Evolutionary conservation across 1,140 invertebrate genomes (phyloP), one percentile per base, ranked within the genome.

Genomic region (Platyura marginata): DNA sequence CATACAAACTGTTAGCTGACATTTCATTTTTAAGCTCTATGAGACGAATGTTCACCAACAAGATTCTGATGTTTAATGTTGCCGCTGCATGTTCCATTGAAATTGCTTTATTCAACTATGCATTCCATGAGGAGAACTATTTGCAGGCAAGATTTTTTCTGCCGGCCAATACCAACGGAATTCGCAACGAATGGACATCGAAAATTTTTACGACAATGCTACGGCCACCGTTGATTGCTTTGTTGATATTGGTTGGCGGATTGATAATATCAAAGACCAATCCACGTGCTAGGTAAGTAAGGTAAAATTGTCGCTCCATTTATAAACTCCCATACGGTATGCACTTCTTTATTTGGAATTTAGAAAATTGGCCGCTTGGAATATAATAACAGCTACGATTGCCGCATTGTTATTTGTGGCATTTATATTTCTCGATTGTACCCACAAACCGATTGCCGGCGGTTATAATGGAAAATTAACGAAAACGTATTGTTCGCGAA

Each of bases 341-440:
- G 13, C 22, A 23, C 2, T 41, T 41, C 16, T 41, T 15, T 19
- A 6, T 38, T 42, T 36, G 9, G 11, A 20, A 20, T 19, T 16
- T 29, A 59, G 48, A 50, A 50, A 47, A n/a, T 48, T 79, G 2
- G 62, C 69, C 4, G 49, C 50, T 5, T 79, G 75, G 51, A 78
- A 74, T 53, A 64, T 78, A 0, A 25, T 65, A 5, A 56, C 66
- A 2, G 63, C 67, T 3, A 46, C 67, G 19, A 18, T 68, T 35
- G 65, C 58, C 39, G 61, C 64, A 21, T 42, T 59, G 16, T 63
- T 73, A 15, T 71, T 75, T 35, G 59, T 75, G 22, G 52, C 58
- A 5, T 70, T 72, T 40, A 64, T 70, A 8, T 79, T 77, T 47
- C 52, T 74, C 3, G 68, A 64, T 29, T 84, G 81, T 40, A 49